Conservation (phyloP, 1,140 invertebrate species). For the Panulirus ornatus region DNA sequence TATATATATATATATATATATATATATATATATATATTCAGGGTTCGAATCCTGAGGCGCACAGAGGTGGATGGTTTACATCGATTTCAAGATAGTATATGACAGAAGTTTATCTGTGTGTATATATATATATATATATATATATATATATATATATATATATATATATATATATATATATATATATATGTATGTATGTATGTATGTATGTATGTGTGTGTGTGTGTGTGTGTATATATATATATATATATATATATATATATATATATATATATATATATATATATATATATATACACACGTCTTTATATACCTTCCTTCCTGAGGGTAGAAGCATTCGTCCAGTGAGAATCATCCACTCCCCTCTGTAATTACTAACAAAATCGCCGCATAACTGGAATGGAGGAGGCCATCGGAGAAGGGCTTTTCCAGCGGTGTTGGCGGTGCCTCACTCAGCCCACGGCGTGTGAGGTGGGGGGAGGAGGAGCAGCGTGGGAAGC, state of each 20-base stretch:
- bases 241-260: constrained; percentile 25
- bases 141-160: constrained; percentile 9
- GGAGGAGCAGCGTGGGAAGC: too few relatives aligned
- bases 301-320: not conserved
- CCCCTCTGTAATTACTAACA: too few relatives aligned
- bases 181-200: not conserved
- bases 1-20: not conserved
- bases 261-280: constrained; percentile 27
- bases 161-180: not conserved
- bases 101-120: not conserved
- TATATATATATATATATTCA: not conserved
- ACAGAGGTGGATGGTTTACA: too few relatives aligned
- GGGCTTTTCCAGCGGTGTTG: too few relatives aligned
- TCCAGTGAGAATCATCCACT: too few relatives aligned
- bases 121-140: not conserved
- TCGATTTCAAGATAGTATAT: too few relatives aligned
- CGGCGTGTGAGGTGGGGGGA: too few relatives aligned
- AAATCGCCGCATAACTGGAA: too few relatives aligned
- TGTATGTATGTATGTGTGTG: not conserved
- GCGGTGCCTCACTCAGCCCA: too few relatives aligned
- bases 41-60: too few relatives aligned
- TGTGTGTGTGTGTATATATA: not conserved
- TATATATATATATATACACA: not conserved
- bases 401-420: too few relatives aligned
- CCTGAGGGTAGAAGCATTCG: too few relatives aligned